Evolutionary conservation across 2,888 invertebrate genomes (phyloP), one percentile per base, ranked within the genome.

Genomic region (Tortrix viridana): DNA sequence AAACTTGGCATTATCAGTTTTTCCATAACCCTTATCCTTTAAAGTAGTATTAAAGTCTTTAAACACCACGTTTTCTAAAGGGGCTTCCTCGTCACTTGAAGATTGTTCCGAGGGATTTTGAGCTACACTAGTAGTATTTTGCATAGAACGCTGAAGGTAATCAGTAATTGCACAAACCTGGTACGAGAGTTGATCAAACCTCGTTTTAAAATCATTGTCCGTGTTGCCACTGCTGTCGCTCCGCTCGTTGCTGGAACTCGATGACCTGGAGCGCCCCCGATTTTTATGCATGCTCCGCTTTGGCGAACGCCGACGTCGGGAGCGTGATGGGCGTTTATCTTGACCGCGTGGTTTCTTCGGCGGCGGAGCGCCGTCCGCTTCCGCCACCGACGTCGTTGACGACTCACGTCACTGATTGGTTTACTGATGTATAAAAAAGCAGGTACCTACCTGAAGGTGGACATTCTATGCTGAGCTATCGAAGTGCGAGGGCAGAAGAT

Each of bases 111-210:
- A 49, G 23, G 16, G 26, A 26, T 49, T 49, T 26, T 18, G 48
- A 18, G 48, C 16, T 49, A n/a, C n/a, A n/a, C n/a, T n/a, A n/a
- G n/a, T n/a, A n/a, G n/a, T 26, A 26, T 4, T 6, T 9, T 26
- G 48, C 48, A 26, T 26, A 49, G 48, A 49, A 16, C 18, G 26
- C 26, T 49, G 48, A 16, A 49, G 23, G 26, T 20, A 49, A 26
- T 49, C 26, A n/a, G 48, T 48, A 48, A 47, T 47, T 23, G 47
- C 47, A 22, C 23, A n/a, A 22, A 47, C 47, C 48, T 48, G 48
- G 48, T 26, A n/a, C 23, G 48, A 23, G 48, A 48, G 48, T 48
- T 48, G 48, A 7, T 48, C 48, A 48, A 48, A 48, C 48, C 48
- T 48, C 48, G 23, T 9, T 26, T 48, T 26, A 23, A 48, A 48